These are phyloP conservation scores for Harpegnathos saltator DNA, from an alignment of 1,140 invertebrate genomes.

Conservation along the genomic window DNA sequence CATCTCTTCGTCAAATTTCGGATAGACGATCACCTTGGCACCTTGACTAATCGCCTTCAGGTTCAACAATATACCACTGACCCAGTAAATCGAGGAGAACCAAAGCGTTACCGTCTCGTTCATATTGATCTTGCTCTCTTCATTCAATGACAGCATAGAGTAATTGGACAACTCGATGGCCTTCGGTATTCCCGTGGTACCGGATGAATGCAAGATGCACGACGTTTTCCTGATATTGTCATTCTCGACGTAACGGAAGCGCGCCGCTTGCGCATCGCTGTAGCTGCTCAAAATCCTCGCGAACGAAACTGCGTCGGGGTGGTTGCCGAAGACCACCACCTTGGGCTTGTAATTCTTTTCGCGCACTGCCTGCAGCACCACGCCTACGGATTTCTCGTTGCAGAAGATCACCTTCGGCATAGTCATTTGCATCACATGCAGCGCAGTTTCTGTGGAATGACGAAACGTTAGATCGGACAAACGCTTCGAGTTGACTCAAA, in stretches of 20 bases:
- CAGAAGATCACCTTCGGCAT: conserved; percentile 70
- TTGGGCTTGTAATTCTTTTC: conserved; percentile 35
- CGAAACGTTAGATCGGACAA: background rate
- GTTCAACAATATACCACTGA: conserved; percentile 46
- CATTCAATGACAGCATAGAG: background rate
- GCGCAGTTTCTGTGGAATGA: conserved; percentile 51
- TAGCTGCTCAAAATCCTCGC: conserved; percentile 40
- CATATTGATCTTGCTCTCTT: background rate
- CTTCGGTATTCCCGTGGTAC: conserved; percentile 92
- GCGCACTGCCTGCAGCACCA: conserved; percentile 44
- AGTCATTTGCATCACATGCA: conserved; percentile 46
- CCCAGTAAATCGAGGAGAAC: conserved; percentile 79
- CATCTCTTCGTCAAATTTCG: conserved; percentile 86
- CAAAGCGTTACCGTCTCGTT: conserved; percentile 28
- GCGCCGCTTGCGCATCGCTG: background rate
- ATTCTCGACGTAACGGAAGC: conserved; percentile 53
- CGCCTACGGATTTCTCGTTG: conserved; percentile 44
- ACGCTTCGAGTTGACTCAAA: too few species aligned
- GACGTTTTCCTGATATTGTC: conserved; percentile 63
- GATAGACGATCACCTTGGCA: conserved; percentile 82
- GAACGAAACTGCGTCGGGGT: conserved; percentile 20
- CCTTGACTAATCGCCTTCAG: conserved; percentile 76
- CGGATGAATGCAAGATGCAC: conserved; percentile 87
- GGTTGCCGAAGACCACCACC: conserved; percentile 73
- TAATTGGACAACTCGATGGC: conserved; percentile 89